A percentile compares a stretch with the other conserved stretches of the same genome.
phyloP scores from a whole-genome alignment of 2,113 vertebrate genomes.

The Felis catus region DNA sequence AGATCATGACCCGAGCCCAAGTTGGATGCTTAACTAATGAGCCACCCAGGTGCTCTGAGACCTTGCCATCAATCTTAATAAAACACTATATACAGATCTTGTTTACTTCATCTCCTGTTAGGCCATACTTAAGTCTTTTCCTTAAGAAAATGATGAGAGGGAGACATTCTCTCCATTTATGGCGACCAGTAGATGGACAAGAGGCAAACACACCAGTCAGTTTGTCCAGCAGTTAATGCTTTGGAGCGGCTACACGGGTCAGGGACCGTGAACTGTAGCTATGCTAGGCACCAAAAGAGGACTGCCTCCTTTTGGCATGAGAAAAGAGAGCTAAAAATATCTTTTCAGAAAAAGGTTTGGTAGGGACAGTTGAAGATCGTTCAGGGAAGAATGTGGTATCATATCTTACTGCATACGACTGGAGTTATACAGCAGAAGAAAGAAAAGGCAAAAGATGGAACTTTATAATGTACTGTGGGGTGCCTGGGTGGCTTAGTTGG shows the following conservation, averaged over 20 bases:
- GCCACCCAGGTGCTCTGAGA: not conserved
- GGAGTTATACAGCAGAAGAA: not conserved
- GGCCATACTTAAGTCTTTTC: not conserved
- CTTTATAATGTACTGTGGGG: not conserved
- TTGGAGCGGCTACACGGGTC: not conserved
- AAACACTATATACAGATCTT: not conserved
- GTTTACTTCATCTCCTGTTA: not conserved
- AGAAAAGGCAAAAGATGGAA: not conserved
- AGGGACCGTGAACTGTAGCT: not conserved
- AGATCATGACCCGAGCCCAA: no score
- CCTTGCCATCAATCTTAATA: not conserved
- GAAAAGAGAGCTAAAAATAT: not conserved
- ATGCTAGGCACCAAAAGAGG: not conserved
- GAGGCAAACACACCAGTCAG: not conserved
- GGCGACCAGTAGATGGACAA: not conserved
- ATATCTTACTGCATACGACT: not conserved
- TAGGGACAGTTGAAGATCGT: not conserved
- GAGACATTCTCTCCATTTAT: not conserved
- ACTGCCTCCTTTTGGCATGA: not conserved
- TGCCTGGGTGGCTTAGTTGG: no score
- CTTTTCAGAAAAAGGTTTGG: not conserved
- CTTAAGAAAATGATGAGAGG: not conserved
- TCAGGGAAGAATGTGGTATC: not conserved
- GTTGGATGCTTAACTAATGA: no score
- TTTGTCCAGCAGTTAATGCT: not conserved